phyloP scores from a whole-genome alignment of 2,797 vertebrate species.

The Lutjanus campechanus region DNA sequence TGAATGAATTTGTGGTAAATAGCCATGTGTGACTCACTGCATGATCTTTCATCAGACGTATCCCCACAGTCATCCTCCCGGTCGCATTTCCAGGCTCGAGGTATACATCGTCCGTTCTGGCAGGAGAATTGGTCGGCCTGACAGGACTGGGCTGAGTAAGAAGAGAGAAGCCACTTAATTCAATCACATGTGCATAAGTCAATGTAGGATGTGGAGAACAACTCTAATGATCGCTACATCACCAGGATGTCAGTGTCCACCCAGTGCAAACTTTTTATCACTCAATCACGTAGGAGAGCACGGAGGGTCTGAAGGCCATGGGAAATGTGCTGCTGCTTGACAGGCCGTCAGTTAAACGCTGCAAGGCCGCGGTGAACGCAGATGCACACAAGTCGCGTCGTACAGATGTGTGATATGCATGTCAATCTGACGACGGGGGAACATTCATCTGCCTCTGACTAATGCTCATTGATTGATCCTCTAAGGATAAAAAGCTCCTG shows the following conservation, averaged over 20 bases:
- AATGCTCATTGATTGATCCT: slow-evolving; percentile 77
- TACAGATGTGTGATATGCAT: slow-evolving; percentile 61
- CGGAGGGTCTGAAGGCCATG: slow-evolving; percentile 25
- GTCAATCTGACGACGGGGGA: slow-evolving; percentile 70
- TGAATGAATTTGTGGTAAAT: slow-evolving; percentile 34
- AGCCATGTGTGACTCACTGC: slow-evolving; percentile 86
- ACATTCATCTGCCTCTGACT: slow-evolving; percentile 77
- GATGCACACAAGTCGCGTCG: slow-evolving; percentile 36
- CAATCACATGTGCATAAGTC: slow-evolving; percentile 66
- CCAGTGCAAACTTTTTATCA: slow-evolving; percentile 54
- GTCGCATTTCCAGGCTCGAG: slow-evolving; percentile 94
- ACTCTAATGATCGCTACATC: slow-evolving; percentile 68
- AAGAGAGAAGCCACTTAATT: slow-evolving; percentile 57
- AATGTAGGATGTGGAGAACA: slow-evolving; percentile 53
- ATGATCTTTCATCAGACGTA: slow-evolving; percentile 92
- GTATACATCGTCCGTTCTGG: slow-evolving; percentile 94
- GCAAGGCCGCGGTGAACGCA: slow-evolving; percentile 7
- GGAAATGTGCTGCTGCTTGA: slow-evolving; percentile 49
- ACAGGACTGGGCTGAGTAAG: slow-evolving; percentile 90
- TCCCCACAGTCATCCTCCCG: slow-evolving; percentile 96
- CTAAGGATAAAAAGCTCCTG: slow-evolving; percentile 66
- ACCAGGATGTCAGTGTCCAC: slow-evolving; percentile 58
- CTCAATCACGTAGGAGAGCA: slow-evolving; percentile 51
- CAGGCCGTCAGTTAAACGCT: slow-evolving; percentile 44
- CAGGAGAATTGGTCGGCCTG: slow-evolving; percentile 94